Percentiles rank a stretch among this genome's conserved stretches.
Evolutionary conservation across 1,140 invertebrate species (phyloP).

Genomic region (Dendrolimus kikuchii): DNA sequence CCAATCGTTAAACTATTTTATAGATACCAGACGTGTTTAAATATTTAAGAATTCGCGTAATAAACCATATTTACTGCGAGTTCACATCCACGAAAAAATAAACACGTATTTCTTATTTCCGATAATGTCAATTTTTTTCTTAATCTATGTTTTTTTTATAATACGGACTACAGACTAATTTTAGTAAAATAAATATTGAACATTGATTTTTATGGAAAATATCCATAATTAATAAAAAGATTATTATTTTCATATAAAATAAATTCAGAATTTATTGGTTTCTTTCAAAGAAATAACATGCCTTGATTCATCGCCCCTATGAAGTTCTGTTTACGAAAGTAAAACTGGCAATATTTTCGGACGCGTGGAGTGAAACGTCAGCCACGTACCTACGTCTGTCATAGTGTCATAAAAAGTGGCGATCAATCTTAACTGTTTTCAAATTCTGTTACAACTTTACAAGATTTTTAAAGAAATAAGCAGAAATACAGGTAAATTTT

Average conservation of each 20-base stretch:
- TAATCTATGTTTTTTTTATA: too few relatives aligned
- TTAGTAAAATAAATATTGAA: too few relatives aligned
- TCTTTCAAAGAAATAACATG: too few relatives aligned
- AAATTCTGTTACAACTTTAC: not conserved
- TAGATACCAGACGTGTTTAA: constrained; percentile 6
- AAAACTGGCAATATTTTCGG: constrained; percentile 43
- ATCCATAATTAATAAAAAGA: not conserved
- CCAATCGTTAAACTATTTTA: too few relatives aligned
- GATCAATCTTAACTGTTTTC: constrained; percentile 2
- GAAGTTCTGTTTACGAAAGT: too few relatives aligned
- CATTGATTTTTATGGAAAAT: not conserved
- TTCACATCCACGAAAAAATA: constrained; percentile 3
- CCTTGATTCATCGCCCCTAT: too few relatives aligned
- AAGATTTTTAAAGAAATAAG: too few relatives aligned
- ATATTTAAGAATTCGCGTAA: constrained; percentile 5
- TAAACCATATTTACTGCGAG: constrained; percentile 11
- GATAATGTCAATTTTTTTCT: too few relatives aligned
- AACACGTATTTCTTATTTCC: constrained; percentile 10
- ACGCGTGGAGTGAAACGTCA: constrained; percentile 70
- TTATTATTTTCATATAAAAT: not conserved
- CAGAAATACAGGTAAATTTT: too few relatives aligned
- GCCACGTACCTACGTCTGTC: constrained; percentile 57
- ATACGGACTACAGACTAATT: too few relatives aligned
- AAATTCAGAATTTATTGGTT: constrained; percentile 1
- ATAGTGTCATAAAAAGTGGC: too few relatives aligned